phyloP scores from a whole-genome alignment of 2,888 invertebrate species.

The Icerya purchasi region DNA sequence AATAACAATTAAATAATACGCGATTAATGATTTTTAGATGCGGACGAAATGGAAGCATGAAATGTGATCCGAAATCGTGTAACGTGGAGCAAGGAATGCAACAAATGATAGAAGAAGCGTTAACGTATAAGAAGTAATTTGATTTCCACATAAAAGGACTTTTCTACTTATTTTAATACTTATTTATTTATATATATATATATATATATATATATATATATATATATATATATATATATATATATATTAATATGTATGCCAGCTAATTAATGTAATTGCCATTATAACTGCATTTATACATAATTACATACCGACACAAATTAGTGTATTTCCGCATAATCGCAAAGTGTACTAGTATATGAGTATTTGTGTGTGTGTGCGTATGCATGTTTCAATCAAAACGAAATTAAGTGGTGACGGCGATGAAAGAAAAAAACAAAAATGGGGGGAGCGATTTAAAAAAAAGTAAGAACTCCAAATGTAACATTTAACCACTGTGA shows the following conservation, averaged over 20 bases:
- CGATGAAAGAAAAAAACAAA: too few relatives aligned
- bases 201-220: neutral
- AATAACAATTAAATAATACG: too few relatives aligned
- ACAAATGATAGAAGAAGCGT: slow-evolving; percentile 67
- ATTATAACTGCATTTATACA: neutral
- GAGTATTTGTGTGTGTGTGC: too few relatives aligned
- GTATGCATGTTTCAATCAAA: too few relatives aligned
- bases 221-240: neutral
- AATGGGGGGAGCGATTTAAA: too few relatives aligned
- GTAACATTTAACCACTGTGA: too few relatives aligned
- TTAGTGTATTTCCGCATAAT: too few relatives aligned
- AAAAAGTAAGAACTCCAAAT: too few relatives aligned
- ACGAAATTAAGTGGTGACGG: too few relatives aligned
- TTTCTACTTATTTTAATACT: neutral
- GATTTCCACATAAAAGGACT: neutral
- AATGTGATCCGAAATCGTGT: slow-evolving; percentile 77
- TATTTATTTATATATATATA: slow-evolving; percentile 2
- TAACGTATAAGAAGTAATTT: slow-evolving; percentile 17
- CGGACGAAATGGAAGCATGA: slow-evolving; percentile 80
- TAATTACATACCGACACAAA: too few relatives aligned
- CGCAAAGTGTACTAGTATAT: too few relatives aligned
- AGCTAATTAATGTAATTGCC: neutral
- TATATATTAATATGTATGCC: too few relatives aligned
- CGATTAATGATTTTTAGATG: slow-evolving; percentile 38
- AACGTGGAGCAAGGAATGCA: slow-evolving; percentile 73